phyloP scores from a whole-genome alignment of 2,797 vertebrate genomes.

The Trachurus trachurus region DNA sequence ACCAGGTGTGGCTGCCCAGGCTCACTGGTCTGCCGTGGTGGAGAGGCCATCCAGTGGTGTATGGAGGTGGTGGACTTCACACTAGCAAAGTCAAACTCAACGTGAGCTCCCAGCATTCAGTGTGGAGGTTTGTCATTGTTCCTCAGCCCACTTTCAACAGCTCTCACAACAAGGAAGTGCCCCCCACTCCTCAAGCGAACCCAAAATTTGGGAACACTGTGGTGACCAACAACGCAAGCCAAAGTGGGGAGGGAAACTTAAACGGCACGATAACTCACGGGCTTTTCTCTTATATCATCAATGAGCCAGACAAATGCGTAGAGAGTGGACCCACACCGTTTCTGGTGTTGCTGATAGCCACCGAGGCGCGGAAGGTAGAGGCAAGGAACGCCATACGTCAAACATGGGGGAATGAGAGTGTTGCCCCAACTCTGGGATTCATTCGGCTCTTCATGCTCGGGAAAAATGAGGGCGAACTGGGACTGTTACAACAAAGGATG shows the following conservation, averaged over 20 bases:
- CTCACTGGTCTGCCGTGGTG: constrained; percentile 77
- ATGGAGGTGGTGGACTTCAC: constrained; percentile 76
- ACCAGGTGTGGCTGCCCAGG: constrained; percentile 90
- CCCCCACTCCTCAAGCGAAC: constrained; percentile 77
- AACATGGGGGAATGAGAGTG: constrained; percentile 95
- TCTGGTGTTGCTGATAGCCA: constrained; percentile 93
- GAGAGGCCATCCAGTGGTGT: constrained; percentile 88
- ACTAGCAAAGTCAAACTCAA: constrained; percentile 86
- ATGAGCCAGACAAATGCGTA: constrained; percentile 92
- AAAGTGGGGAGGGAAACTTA: constrained; percentile 82
- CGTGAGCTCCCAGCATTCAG: constrained; percentile 77
- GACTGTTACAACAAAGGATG: constrained; percentile 85
- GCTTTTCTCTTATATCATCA: constrained; percentile 92
- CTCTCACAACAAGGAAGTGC: constrained; percentile 78
- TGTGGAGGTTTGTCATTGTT: constrained; percentile 85
- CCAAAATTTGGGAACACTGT: constrained; percentile 82
- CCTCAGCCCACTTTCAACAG: constrained; percentile 84
- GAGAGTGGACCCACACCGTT: constrained; percentile 84
- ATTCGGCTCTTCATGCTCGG: constrained; percentile 94
- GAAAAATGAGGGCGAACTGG: constrained; percentile 79
- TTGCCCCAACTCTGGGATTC: constrained; percentile 86
- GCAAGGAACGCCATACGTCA: constrained; percentile 94
- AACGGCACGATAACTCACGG: constrained; percentile 74
- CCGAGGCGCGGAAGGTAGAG: constrained; percentile 91
- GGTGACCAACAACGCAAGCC: constrained; percentile 87